Base-by-base conservation (phyloP, 2,113 vertebrate species). In the Semicossyphus pulcher region DNA sequence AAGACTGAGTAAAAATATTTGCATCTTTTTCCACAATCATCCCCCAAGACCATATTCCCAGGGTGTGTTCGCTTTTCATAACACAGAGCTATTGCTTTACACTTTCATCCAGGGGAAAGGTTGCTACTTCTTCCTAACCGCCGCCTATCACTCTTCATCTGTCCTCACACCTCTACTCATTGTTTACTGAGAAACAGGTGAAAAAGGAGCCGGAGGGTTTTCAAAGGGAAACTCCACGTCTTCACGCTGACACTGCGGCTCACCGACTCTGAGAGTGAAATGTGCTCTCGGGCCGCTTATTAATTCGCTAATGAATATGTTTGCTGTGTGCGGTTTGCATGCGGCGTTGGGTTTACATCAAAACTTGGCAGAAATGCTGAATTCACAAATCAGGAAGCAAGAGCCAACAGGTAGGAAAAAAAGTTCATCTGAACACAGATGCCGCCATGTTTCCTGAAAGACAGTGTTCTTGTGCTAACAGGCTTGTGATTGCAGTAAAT, bases 301-400 rank as follows among this genome's bases (percentile, higher is more conserved):
- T 86, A 81, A 91, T 90, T 88, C 81, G 66, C 83, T 85, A 86
- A 88, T 88, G 78, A 90, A 79, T 74, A 76, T 88, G 60, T 86
- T 88, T 78, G 70, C 61, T 53, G 81, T 47, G 68, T 84, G 90
- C 26, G 76, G 81, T 72, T 85, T 58, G 74, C 70, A 75, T 71
- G 83, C 26, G 48, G 77, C 82, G 48, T 86, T 85, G 72, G 77
- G 73, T 91, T 89, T 86, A 78, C 80, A 76, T 72, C 62, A 76
- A 87, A 85, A 82, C 51, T 63, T 80, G 82, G 81, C 72, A 81
- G 76, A 84, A 76, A 68, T 5, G 81, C 76, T 69, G 83, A 89
- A 81, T 47, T 57, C 47, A 76, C 86, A 85, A 81, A 54, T 72
- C 51, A 64, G n/a, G 72, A 32, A 36, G 85, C 87, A 89, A 81